These are phyloP conservation scores for Flexamia atlantica DNA, from an alignment of 2,888 invertebrate genomes.

Conservation along the genomic window DNA sequence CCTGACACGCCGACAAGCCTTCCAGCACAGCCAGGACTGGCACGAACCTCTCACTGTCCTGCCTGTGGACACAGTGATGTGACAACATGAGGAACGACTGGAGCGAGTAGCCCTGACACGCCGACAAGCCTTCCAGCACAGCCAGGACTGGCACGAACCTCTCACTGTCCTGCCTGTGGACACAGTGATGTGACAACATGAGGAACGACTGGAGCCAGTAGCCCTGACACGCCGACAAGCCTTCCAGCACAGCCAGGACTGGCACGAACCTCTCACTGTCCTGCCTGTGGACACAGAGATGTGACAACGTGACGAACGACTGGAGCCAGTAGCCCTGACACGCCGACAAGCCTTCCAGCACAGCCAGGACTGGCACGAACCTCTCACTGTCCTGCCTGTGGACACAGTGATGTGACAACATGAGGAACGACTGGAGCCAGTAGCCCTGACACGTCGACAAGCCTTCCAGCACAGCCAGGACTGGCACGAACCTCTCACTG, in stretches of 20 bases:
- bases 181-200: slow-evolving; percentile 46
- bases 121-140: slow-evolving; percentile 46
- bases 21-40: slow-evolving; percentile 50
- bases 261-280: slow-evolving; percentile 55
- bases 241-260: slow-evolving; percentile 44
- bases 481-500: slow-evolving; percentile 52
- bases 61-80: slow-evolving; percentile 42
- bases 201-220: slow-evolving; percentile 62
- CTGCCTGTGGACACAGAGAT: slow-evolving; percentile 43
- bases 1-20: slow-evolving; percentile 55
- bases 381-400: slow-evolving; percentile 53
- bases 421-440: slow-evolving; percentile 61
- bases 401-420: slow-evolving; percentile 32
- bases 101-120: slow-evolving; percentile 62
- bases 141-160: slow-evolving; percentile 53
- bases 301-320: slow-evolving; percentile 61
- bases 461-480: slow-evolving; percentile 45
- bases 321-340: slow-evolving; percentile 62
- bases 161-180: slow-evolving; percentile 51
- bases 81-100: slow-evolving; percentile 62
- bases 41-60: slow-evolving; percentile 53
- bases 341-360: slow-evolving; percentile 47
- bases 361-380: slow-evolving; percentile 47
- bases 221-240: slow-evolving; percentile 57
- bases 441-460: slow-evolving; percentile 61